phyloP scores from a whole-genome alignment of 2,797 vertebrate genomes.

The Ptychadena robeensis region DNA sequence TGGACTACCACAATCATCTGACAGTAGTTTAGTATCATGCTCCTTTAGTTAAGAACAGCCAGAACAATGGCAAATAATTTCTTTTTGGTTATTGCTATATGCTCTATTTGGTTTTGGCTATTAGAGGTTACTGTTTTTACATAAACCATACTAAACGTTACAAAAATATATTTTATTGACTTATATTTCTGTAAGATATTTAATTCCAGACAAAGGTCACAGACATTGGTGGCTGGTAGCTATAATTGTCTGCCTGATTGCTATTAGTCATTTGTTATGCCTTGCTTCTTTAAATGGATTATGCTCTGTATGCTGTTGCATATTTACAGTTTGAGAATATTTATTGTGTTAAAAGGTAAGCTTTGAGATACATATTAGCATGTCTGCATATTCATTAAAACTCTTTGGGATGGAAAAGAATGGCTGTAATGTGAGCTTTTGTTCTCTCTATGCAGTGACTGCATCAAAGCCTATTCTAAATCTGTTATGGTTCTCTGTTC shows the following conservation, averaged over 20 bases:
- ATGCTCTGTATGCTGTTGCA: not conserved
- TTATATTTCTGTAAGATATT: not conserved
- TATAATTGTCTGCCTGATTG: too few relatives aligned
- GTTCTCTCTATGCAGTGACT: conserved; percentile 36
- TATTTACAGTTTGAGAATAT: conserved; percentile 10
- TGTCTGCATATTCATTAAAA: conserved; percentile 38
- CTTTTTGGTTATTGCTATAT: too few relatives aligned
- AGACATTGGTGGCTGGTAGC: too few relatives aligned
- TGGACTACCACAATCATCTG: not conserved
- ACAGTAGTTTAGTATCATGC: not conserved
- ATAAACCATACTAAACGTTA: not conserved
- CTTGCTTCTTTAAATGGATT: not conserved
- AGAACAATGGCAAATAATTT: too few relatives aligned
- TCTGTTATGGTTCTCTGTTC: conserved; percentile 37
- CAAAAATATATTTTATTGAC: not conserved
- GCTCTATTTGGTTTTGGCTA: too few relatives aligned
- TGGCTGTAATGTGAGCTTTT: conserved; percentile 36
- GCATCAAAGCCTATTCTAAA: conserved; percentile 33
- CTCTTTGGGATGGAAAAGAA: conserved; percentile 35
- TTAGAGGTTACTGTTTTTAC: too few relatives aligned
- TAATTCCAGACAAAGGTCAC: too few relatives aligned
- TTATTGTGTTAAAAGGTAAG: conserved; percentile 27
- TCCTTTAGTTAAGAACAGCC: not conserved
- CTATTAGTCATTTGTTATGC: too few relatives aligned
- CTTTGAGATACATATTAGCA: conserved; percentile 27